These are phyloP conservation scores for Agonopterix subpropinquella DNA, from an alignment of 2,888 invertebrate genomes.

Conservation along the genomic window DNA sequence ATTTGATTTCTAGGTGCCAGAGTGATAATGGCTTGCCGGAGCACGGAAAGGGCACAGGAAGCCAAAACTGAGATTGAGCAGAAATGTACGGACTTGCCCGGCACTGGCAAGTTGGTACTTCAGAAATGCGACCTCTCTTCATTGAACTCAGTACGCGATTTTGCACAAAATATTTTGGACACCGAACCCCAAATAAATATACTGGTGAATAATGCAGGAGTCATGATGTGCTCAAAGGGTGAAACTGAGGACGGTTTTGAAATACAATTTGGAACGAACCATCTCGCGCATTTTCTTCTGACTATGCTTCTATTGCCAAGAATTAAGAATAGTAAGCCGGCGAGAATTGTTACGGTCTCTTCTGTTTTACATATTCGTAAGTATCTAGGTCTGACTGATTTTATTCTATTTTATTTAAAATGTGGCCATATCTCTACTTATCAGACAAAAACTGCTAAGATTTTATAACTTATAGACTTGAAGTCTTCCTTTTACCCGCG, in stretches of 20 bases:
- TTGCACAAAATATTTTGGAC: slow-evolving; percentile 53
- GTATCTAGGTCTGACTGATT: too few relatives aligned
- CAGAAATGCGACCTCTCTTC: slow-evolving; percentile 72
- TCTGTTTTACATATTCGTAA: slow-evolving; percentile 66
- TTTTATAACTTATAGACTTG: too few relatives aligned
- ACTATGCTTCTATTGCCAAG: slow-evolving; percentile 77
- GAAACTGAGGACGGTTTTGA: slow-evolving; percentile 81
- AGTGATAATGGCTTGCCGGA: slow-evolving; percentile 67
- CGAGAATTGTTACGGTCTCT: slow-evolving; percentile 78
- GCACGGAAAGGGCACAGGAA: slow-evolving; percentile 55
- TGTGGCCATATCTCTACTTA: too few relatives aligned
- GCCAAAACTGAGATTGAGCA: slow-evolving; percentile 68
- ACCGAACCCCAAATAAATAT: slow-evolving; percentile 69
- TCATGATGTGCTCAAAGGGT: slow-evolving; percentile 78
- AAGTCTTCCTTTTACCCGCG: too few relatives aligned
- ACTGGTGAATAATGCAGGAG: slow-evolving; percentile 80
- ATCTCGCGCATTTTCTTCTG: slow-evolving; percentile 78
- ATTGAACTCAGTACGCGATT: slow-evolving; percentile 71
- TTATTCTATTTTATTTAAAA: too few relatives aligned
- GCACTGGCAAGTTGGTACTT: slow-evolving; percentile 41
- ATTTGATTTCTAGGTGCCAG: slow-evolving; percentile 49
- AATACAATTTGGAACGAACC: slow-evolving; percentile 80
- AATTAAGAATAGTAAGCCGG: slow-evolving; percentile 70
- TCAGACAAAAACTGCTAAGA: too few relatives aligned
- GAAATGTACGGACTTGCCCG: slow-evolving; percentile 18